Evolutionary conservation across 2,888 invertebrate genomes (phyloP).

Genomic region (Macaria liturata): DNA sequence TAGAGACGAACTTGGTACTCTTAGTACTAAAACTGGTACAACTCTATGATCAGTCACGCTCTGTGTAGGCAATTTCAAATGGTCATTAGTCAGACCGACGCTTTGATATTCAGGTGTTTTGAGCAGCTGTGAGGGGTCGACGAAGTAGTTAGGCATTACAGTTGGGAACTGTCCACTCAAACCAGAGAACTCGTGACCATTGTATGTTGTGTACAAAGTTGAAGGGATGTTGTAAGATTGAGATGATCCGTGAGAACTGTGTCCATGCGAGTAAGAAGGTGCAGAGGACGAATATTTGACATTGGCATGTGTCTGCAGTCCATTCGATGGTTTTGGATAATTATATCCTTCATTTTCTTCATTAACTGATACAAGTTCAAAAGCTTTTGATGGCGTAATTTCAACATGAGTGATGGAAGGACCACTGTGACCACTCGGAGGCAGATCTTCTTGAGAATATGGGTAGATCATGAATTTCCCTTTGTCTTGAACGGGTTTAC

Average conservation of each 20-base stretch:
- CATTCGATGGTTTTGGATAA: constrained; percentile 58
- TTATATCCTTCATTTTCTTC: constrained; percentile 62
- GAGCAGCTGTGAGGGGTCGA: constrained; percentile 70
- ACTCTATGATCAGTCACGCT: constrained; percentile 60
- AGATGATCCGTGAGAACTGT: constrained; percentile 31
- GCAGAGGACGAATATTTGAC: constrained; percentile 51
- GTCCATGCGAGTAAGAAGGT: constrained; percentile 40
- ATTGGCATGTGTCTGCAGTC: constrained; percentile 54
- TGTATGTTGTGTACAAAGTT: constrained; percentile 75
- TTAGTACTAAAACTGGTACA: constrained; percentile 83
- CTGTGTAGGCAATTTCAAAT: constrained; percentile 65
- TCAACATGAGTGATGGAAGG: constrained; percentile 69
- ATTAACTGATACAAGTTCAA: constrained; percentile 68
- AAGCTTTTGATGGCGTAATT: constrained; percentile 84
- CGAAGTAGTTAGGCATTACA: constrained; percentile 76
- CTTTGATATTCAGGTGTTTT: constrained; percentile 76
- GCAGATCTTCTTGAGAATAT: constrained; percentile 87
- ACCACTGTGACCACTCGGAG: constrained; percentile 51
- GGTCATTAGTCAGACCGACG: constrained; percentile 74
- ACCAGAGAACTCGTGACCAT: constrained; percentile 71
- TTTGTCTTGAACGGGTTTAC: constrained; percentile 69
- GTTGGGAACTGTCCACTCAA: constrained; percentile 72
- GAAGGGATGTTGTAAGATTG: constrained; percentile 42
- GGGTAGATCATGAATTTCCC: constrained; percentile 87
- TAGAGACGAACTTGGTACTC: constrained; percentile 83